Evolutionary conservation across 1,140 invertebrate genomes (phyloP).

Genomic region (Maconellicoccus hirsutus): DNA sequence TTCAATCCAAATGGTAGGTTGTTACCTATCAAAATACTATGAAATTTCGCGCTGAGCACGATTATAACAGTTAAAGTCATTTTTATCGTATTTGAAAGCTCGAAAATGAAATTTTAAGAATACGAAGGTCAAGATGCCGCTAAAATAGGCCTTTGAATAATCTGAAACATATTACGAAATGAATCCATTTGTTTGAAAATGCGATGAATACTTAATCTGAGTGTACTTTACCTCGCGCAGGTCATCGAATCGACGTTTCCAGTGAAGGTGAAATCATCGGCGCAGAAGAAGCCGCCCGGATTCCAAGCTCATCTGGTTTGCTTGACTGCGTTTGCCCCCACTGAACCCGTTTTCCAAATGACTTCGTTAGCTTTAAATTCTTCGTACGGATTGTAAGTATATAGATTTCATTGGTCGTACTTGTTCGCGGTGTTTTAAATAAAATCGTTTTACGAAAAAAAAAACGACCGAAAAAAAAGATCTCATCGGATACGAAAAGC

Average conservation of each 20-base stretch:
- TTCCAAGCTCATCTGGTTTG: slow-evolving; percentile 94
- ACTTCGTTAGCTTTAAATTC: slow-evolving; percentile 87
- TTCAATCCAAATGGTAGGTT: no score
- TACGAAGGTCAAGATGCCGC: no score
- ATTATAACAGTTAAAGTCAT: no score
- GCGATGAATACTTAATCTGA: no score
- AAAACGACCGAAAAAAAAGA: slow-evolving; percentile 6
- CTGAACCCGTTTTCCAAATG: slow-evolving; percentile 66
- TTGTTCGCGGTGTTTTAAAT: neutral
- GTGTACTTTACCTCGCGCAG: no score
- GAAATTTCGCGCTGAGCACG: no score
- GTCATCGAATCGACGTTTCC: slow-evolving; percentile 36
- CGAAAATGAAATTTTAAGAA: no score
- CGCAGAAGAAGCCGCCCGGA: slow-evolving; percentile 68
- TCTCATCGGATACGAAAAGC: neutral
- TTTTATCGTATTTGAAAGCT: no score
- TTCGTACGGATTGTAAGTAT: slow-evolving; percentile 87
- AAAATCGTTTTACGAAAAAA: neutral
- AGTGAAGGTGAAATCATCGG: slow-evolving; percentile 61
- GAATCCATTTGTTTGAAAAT: no score
- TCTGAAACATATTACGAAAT: no score
- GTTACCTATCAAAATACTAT: no score
- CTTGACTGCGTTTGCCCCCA: slow-evolving; percentile 68
- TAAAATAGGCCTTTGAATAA: no score
- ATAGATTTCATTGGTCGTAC: neutral